A percentile compares a stretch with the other conserved stretches of the same genome.
Evolutionary conservation across 2,888 invertebrate genomes (phyloP).

Genomic region (Dinocampus coccinellae): DNA sequence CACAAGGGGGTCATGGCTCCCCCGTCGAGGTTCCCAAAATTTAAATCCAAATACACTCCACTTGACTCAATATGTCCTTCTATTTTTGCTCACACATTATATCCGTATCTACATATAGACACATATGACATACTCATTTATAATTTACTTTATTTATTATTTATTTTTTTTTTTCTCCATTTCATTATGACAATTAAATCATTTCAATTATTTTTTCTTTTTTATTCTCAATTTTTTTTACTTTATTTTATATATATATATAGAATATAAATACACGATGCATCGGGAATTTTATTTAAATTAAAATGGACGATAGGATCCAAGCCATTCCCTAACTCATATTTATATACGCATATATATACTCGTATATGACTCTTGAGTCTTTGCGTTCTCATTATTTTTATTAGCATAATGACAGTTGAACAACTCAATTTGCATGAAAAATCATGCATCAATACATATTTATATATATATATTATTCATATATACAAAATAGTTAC

Average conservation of each 20-base stretch:
- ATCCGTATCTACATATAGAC: not conserved
- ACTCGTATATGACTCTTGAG: constrained; percentile 36
- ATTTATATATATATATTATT: not conserved
- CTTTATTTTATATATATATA: too few relatives aligned
- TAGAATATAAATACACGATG: too few relatives aligned
- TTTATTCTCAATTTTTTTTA: too few relatives aligned
- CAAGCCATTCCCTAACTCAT: too few relatives aligned
- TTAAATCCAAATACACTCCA: constrained; percentile 29
- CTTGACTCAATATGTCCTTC: not conserved
- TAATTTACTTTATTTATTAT: too few relatives aligned
- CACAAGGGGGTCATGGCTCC: constrained; percentile 19
- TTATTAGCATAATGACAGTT: constrained; percentile 65
- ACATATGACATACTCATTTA: not conserved
- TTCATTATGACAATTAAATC: too few relatives aligned
- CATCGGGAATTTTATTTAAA: too few relatives aligned
- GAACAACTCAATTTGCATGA: constrained; percentile 64
- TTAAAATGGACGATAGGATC: not conserved
- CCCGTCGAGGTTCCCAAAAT: constrained; percentile 31
- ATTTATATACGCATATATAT: too few relatives aligned
- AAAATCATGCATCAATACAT: constrained; percentile 54
- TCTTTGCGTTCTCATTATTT: constrained; percentile 57
- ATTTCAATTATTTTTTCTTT: too few relatives aligned
- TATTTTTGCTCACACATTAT: not conserved
- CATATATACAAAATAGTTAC: constrained; percentile 11
- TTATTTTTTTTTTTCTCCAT: too few relatives aligned